phyloP scores from a whole-genome alignment of 2,113 vertebrate species.

The Oryzias woworae region DNA sequence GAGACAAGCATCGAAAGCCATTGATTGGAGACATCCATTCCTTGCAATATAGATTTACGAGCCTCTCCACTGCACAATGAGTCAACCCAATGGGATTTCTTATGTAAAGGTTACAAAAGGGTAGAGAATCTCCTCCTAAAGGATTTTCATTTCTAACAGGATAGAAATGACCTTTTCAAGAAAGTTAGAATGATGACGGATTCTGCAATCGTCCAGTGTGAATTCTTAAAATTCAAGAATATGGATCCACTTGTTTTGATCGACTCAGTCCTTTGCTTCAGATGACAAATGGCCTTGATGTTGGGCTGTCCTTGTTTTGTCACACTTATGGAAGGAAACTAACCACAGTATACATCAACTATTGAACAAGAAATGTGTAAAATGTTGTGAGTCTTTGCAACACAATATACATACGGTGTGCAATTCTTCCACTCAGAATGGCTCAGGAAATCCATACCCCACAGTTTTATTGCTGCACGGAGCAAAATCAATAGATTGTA shows the following conservation, averaged over 20 bases:
- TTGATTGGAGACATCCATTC: slow-evolving; percentile 64
- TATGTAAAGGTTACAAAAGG: slow-evolving; percentile 75
- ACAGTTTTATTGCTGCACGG: slow-evolving; percentile 51
- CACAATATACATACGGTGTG: neutral
- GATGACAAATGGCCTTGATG: slow-evolving; percentile 15
- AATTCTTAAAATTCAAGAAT: slow-evolving; percentile 49
- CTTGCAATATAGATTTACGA: slow-evolving; percentile 70
- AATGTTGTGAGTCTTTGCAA: neutral
- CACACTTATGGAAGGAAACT: neutral
- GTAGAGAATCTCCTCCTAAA: slow-evolving; percentile 63
- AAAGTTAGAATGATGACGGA: slow-evolving; percentile 58
- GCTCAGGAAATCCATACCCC: slow-evolving; percentile 43
- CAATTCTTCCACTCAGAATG: slow-evolving; percentile 10
- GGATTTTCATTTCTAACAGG: slow-evolving; percentile 69
- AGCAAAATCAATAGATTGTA: slow-evolving; percentile 62
- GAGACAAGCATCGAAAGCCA: slow-evolving; percentile 61
- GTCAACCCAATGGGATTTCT: slow-evolving; percentile 66
- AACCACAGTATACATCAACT: neutral
- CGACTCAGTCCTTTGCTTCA: neutral
- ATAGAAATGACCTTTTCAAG: slow-evolving; percentile 69
- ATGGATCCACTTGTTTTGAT: slow-evolving; percentile 31
- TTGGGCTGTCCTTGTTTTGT: neutral
- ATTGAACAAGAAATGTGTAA: neutral
- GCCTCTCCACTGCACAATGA: slow-evolving; percentile 54
- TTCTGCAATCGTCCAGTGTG: slow-evolving; percentile 48